Evolutionary conservation across 2,113 vertebrate species (phyloP), one percentile per base, ranked within the genome.

Genomic region (Sebastes fasciatus): DNA sequence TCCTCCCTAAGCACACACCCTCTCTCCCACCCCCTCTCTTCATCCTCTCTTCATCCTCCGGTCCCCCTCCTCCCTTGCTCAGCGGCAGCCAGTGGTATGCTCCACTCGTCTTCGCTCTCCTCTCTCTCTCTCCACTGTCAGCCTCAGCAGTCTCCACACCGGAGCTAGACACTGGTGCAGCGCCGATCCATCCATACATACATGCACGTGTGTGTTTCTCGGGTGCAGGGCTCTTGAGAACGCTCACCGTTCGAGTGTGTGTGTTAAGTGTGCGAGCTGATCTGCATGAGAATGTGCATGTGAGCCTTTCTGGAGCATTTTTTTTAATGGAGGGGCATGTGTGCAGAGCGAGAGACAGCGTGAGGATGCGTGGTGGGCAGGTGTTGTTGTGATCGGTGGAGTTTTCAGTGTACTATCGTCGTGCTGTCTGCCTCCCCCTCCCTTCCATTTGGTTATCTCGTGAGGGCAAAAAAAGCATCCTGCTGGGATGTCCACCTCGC

Each of bases 401-500:
- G 72, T 93, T 89, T 84, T 66, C n/a, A 64, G 91, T 84, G 77
- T 86, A 62, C 62, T 70, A 73, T 81, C 82, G 62, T 84, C 62
- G 77, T 81, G 61, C 60, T 48, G 68, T 79, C 76, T 72, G 55
- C 79, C 83, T 64, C 84, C 52, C 23, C 57, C 26, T 55, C 80
- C 71, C 63, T 83, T 60, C 71, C 23, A 19, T 86, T 83, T 61
- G 87, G 67, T 84, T 75, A 54, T 84, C 69, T 66, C 14, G 79
- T 72, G 73, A 92, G 88, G 88, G 87, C 60, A 67, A 62, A 87
- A 62, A 87, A 52, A 83, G 49, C 87, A 58, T 82, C 88, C 86
- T 69, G 87, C 89, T 75, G 90, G 91, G 91, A 94, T 94, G 94
- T 92, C 93, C 82, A 92, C 90, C 58, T 85, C 90, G 13, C 84